Conservation (phyloP, 2,888 invertebrate genomes). For the Drosophila nr. perissopoda region DNA sequence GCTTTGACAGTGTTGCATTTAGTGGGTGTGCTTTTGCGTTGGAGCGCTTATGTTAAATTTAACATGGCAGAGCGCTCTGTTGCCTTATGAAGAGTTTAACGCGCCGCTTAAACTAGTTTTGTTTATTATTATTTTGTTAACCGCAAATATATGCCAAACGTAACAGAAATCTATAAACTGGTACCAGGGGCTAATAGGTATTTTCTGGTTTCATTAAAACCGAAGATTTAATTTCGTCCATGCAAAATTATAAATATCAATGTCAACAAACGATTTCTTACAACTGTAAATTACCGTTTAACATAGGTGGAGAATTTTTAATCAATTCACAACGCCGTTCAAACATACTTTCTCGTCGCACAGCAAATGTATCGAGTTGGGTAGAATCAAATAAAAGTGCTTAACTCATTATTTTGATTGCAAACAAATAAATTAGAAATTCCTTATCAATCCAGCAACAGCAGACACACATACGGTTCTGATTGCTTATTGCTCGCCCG, state of each 20-base stretch:
- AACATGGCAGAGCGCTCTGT: conserved; percentile 18
- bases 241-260: conserved; percentile 19
- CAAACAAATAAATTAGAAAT: background rate
- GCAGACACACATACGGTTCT: background rate
- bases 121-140: conserved; percentile 24
- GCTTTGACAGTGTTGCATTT: conserved; percentile 71
- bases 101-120: conserved; percentile 38
- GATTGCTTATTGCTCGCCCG: background rate
- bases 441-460: background rate
- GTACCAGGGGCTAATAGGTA: conserved; percentile 21
- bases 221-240: conserved; percentile 2
- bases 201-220: conserved; percentile 31
- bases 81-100: conserved; percentile 17
- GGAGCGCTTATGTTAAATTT: conserved; percentile 25
- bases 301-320: conserved; percentile 27
- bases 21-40: conserved; percentile 21
- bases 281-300: background rate
- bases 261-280: conserved; percentile 12
- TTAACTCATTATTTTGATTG: background rate
- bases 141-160: conserved; percentile 17
- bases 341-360: background rate
- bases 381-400: background rate
- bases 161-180: conserved; percentile 28
- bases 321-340: conserved; percentile 15
- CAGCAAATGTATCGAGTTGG: background rate